Evolutionary conservation across 2,888 invertebrate species (phyloP).

Genomic region (Romanomermis culicivorax): DNA sequence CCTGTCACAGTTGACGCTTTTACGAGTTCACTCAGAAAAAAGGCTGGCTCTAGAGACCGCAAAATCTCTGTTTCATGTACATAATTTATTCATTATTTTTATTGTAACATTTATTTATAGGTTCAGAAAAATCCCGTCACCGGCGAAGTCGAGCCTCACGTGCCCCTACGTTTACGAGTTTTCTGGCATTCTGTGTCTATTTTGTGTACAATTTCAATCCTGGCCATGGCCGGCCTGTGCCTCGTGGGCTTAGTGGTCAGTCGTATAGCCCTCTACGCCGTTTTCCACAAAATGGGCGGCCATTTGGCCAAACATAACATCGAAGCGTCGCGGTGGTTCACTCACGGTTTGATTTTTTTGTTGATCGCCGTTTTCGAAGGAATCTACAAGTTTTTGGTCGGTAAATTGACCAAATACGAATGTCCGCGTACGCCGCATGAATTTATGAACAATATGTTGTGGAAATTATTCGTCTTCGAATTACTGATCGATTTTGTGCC

Average conservation of each 20-base stretch:
- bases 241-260: background rate
- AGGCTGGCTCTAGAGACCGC: too few relatives aligned
- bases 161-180: background rate
- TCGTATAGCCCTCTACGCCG: conserved; percentile 2
- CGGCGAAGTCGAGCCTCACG: background rate
- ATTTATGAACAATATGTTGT: background rate
- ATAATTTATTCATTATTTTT: too few relatives aligned
- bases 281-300: background rate
- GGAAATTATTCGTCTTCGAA: conserved; percentile 4
- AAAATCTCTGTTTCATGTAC: too few relatives aligned
- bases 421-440: background rate
- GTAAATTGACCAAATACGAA: background rate
- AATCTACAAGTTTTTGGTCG: background rate
- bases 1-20: too few relatives aligned
- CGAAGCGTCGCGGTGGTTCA: background rate
- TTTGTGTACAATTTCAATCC: background rate
- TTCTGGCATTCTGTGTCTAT: background rate
- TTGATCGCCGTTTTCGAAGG: background rate
- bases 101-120: too few relatives aligned
- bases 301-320: background rate
- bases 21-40: too few relatives aligned
- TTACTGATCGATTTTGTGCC: background rate
- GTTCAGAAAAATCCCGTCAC: background rate
- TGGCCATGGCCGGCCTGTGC: background rate
- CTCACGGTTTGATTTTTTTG: background rate